Evolutionary conservation across 1,140 invertebrate species (phyloP), one percentile per base, ranked within the genome.

Genomic region (Hestina assimilis): DNA sequence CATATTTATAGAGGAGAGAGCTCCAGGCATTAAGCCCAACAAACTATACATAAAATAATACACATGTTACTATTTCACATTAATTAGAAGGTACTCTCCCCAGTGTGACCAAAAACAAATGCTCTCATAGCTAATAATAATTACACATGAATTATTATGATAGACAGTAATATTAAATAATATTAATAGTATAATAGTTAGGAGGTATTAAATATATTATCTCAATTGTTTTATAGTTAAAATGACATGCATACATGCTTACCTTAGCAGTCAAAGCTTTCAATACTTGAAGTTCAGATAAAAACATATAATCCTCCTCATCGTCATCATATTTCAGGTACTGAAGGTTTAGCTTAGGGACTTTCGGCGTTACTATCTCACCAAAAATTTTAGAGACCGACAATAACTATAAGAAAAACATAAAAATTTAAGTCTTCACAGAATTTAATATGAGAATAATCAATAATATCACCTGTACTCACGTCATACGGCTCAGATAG

Each of bases 231-330:
- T n/a, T n/a, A n/a, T n/a, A n/a, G n/a, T n/a, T n/a, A n/a, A n/a
- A n/a, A n/a, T n/a, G n/a, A n/a, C n/a, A n/a, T 8, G 8, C 15
- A 29, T 11, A 29, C 26, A 31, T 38, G 19, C 7, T 73, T 77
- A 92, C 90, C 74, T 92, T 92, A 24, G 90, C 84, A 53, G 90
- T 90, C 42, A 94, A 91, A 41, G 89, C 89, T 69, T 91, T 91
- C 8, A 94, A 83, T 28, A 91, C 79, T 62, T 91, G 90, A 12
- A 94, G 77, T 79, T 94, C 92, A 66, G 91, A 88, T 1, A 94
- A 75, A 69, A 93, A 94, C 59, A 91, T 90, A 17, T 90, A 89
- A 69, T 94, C 93, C 59, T 92, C 92, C 21, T 92, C 91, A 28
- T 93, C 91, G 19, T 29, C 78, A 66, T 65, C 58, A 56, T 23